Conservation (phyloP, 2,888 invertebrate species). For the Thymelicus sylvestris region DNA sequence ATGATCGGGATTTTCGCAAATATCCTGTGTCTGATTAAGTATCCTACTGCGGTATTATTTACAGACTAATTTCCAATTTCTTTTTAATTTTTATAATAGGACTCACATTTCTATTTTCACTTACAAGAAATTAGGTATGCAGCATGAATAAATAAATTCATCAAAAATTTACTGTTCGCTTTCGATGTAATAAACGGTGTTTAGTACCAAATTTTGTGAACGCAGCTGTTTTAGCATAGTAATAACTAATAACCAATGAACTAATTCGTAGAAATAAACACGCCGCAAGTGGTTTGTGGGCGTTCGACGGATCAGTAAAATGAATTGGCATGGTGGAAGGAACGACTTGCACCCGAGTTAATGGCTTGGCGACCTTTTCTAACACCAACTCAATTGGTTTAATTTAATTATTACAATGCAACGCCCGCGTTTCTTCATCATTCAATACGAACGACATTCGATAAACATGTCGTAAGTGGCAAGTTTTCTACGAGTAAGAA, state of each 20-base stretch:
- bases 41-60: no score
- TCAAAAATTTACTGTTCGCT: slow-evolving; percentile 6
- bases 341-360: slow-evolving; percentile 50
- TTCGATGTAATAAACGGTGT: slow-evolving; percentile 20
- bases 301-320: slow-evolving; percentile 61
- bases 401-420: background rate
- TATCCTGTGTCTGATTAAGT: no score
- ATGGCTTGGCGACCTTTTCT: slow-evolving; percentile 51
- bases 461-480: background rate
- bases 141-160: slow-evolving; percentile 18
- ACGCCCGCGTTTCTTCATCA: background rate
- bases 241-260: slow-evolving; percentile 36
- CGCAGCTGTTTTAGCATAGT: slow-evolving; percentile 47
- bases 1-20: no score
- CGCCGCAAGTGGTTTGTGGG: slow-evolving; percentile 61
- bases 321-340: slow-evolving; percentile 61
- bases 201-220: slow-evolving; percentile 48
- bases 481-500: slow-evolving; percentile 3
- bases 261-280: slow-evolving; percentile 53
- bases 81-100: no score
- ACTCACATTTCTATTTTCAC: background rate
- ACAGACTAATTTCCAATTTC: no score
- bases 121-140: slow-evolving; percentile 13
- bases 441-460: background rate
- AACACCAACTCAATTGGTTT: slow-evolving; percentile 29